Percentiles rank a stretch among this genome's conserved stretches.
Conservation (phyloP, 35 echinoderm and acorn worm species). For the Strongylocentrotus purpuratus region DNA sequence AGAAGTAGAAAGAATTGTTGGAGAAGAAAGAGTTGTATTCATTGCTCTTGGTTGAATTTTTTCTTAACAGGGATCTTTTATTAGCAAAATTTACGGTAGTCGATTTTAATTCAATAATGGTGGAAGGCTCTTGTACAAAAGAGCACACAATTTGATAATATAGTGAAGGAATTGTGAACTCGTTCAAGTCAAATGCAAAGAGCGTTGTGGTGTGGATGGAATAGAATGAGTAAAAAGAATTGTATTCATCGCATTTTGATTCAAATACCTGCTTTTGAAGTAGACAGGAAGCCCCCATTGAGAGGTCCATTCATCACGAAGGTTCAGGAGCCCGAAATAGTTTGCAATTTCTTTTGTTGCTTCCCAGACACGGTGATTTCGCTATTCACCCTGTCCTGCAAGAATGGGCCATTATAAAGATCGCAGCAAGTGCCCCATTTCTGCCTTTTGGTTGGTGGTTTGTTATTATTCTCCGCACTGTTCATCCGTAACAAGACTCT, state of each 20-base stretch:
- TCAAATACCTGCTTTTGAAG: background rate
- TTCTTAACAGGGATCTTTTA: background rate
- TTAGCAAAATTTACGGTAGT: background rate
- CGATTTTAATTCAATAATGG: background rate
- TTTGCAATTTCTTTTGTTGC: background rate
- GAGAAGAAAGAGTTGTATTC: no score
- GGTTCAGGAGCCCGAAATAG: background rate
- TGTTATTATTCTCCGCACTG: background rate
- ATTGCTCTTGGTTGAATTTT: no score
- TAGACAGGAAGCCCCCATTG: background rate
- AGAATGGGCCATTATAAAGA: constrained; percentile 3
- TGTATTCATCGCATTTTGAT: background rate
- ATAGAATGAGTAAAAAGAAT: background rate
- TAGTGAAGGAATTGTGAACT: background rate
- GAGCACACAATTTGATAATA: background rate
- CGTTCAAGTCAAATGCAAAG: background rate
- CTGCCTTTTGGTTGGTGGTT: background rate
- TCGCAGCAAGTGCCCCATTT: background rate
- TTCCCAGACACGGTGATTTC: background rate
- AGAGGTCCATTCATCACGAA: background rate
- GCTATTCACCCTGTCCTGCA: background rate
- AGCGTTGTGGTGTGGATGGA: background rate
- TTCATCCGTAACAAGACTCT: background rate
- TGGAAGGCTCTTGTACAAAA: background rate
- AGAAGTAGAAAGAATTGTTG: no score